Conservation (phyloP, 2,113 vertebrate genomes). For the Oryzias javanicus region DNA sequence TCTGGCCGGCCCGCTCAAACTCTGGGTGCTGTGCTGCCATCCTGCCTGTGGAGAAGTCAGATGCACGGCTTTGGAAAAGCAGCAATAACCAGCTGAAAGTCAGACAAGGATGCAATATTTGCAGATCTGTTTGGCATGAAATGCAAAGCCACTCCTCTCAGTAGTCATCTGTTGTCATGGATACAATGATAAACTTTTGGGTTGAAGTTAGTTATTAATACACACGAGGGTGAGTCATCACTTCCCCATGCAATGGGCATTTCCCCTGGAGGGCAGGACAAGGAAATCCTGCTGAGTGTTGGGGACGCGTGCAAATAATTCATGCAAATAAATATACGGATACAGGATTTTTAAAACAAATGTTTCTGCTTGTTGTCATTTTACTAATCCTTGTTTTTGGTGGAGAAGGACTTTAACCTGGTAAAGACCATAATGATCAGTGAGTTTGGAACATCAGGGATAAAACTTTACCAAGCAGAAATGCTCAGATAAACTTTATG, state of each 20-base stretch:
- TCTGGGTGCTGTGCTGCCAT: conserved; percentile 90
- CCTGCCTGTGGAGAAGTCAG: conserved; percentile 69
- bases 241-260: conserved; percentile 11
- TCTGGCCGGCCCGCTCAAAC: conserved; percentile 88
- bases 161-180: conserved; percentile 35
- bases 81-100: background rate
- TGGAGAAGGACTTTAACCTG: too few relatives aligned
- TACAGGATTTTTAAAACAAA: background rate
- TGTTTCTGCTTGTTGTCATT: background rate
- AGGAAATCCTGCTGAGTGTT: conserved; percentile 39
- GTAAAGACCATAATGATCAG: too few relatives aligned
- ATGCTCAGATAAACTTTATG: too few relatives aligned
- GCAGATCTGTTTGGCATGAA: background rate
- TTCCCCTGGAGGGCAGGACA: conserved; percentile 38
- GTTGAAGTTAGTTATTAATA: conserved; percentile 51
- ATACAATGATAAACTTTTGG: conserved; percentile 52
- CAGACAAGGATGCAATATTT: background rate
- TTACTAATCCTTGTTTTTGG: too few relatives aligned
- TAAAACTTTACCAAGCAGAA: too few relatives aligned
- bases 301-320: conserved; percentile 2
- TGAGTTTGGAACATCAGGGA: too few relatives aligned
- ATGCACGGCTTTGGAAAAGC: background rate
- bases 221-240: conserved; percentile 48
- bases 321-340: background rate
- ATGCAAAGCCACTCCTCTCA: conserved; percentile 26